Evolutionary conservation across 2,888 invertebrate genomes (phyloP), one percentile per base, ranked within the genome.

Genomic region (Aphidoletes aphidimyza): DNA sequence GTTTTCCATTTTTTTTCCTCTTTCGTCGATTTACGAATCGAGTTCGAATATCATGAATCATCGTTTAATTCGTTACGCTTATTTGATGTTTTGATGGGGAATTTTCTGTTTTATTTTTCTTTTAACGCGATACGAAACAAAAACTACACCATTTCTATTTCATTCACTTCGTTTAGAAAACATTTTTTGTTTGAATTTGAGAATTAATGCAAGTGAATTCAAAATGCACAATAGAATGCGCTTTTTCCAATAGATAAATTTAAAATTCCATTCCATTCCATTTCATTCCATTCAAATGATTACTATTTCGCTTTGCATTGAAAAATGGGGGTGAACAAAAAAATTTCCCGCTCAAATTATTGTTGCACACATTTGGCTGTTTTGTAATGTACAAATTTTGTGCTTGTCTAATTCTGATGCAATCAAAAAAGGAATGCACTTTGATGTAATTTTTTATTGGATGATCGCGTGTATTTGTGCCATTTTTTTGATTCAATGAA

Each of bases 191-290:
- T n/a, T n/a, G n/a, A n/a, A n/a, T n/a, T n/a, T n/a, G n/a, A 26
- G 54, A n/a, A 22, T 3, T 26, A 26, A 49, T n/a, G n/a, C n/a
- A n/a, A n/a, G n/a, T 11, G 17, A 49, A 49, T 19, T 19, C 49
- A 5, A 26, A 54, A 54, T n/a, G n/a, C n/a, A n/a, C n/a, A 19
- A 54, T 22, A 54, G 54, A 54, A 54, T 54, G 54, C 3, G 22
- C n/a, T 54, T 42, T 54, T 26, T 54, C 54, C 54, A 54, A 54
- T 54, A 26, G 54, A 54, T 54, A 26, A 54, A 54, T 26, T 54
- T 19, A 3, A 49, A 49, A 17, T 49, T 9, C 49, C 17, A 19
- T 49, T 49, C 49, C 11, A 17, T 19, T 49, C 9, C 11, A 49
- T 49, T 19, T 49, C 9, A 42, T 54, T n/a, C 54, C 3, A 3